A percentile compares a stretch with the other conserved stretches of the same genome.
phyloP scores from a whole-genome alignment of 2,797 vertebrate species.

The Craterocephalus amniculus region DNA sequence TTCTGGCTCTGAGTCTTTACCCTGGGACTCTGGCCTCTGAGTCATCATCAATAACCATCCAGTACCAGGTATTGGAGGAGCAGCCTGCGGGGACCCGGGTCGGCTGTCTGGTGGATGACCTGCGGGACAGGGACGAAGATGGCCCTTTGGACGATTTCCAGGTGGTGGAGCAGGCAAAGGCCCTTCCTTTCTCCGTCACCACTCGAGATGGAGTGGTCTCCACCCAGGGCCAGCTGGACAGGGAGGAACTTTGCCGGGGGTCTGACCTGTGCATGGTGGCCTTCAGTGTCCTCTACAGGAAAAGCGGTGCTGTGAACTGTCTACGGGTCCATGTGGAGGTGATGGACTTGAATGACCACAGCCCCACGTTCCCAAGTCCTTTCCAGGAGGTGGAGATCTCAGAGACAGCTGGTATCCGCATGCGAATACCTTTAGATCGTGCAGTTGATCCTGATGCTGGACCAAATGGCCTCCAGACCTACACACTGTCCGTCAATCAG shows the following conservation, averaged over 20 bases:
- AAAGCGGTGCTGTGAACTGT: constrained; percentile 80
- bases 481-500: constrained; percentile 86
- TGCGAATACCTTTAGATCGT: constrained; percentile 89
- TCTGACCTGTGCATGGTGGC: constrained; percentile 87
- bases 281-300: constrained; percentile 88
- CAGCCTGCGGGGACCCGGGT: constrained; percentile 85
- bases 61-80: constrained; percentile 89
- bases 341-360: constrained; percentile 91
- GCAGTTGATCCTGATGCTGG: constrained; percentile 89
- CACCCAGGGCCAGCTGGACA: constrained; percentile 87
- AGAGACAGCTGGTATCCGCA: constrained; percentile 86
- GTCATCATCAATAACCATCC: constrained; percentile 64
- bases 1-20: constrained; percentile 63
- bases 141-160: constrained; percentile 84
- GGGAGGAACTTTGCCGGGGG: constrained; percentile 89
- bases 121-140: constrained; percentile 76
- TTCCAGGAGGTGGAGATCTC: constrained; percentile 93
- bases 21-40: constrained; percentile 48
- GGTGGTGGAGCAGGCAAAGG: constrained; percentile 85
- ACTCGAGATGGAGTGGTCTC: constrained; percentile 83
- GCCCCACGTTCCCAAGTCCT: constrained; percentile 84
- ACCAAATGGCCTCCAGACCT: constrained; percentile 85
- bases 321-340: constrained; percentile 90
- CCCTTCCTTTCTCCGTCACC: constrained; percentile 85
- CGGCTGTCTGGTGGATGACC: constrained; percentile 85